Base-by-base conservation (phyloP, 2,113 vertebrate genomes). In the Typhlomys cinereus region DNA sequence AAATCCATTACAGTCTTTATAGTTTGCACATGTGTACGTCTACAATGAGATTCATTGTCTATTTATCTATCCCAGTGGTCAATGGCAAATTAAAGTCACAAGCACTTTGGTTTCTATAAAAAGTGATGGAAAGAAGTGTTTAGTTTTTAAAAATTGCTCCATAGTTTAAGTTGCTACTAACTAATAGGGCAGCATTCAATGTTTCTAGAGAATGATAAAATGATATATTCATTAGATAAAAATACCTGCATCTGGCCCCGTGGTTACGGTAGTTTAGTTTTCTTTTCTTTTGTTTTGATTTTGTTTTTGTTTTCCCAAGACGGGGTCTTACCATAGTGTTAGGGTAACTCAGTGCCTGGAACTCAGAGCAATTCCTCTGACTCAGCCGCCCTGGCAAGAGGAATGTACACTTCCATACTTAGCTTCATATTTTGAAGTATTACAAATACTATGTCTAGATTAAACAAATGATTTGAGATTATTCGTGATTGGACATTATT, bases 1-100 rank as follows among this genome's bases (percentile, higher is more conserved):
- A 91, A 90, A 81, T 94, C 84, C 92, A 81, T 44, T n/a, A 48
- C n/a, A 96, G 92, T 69, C 41, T 95, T 81, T 92, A 93, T 59
- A 96, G 75, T 93, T 94, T 75, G n/a, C 57, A 89, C 29, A 64
- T 84, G 69, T 34, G 94, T 67, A 36, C 52, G n/a, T 76, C 91
- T 87, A 20, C 91, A 61, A 44, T 62, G 52, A 59, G 54, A 87
- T 69, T 90, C 73, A 64, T 54, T 54, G 44, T 48, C 48, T 57
- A 62, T 67, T 90, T 73, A 50, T 29, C n/a, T 73, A 50, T 29
- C n/a, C 31, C 44, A 66, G 36, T 15, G 36, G 36, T 48, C 88
- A 89, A 69, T 71, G n/a, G 23, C 36, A 36, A 94, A 15, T 46
- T n/a, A 48, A 69, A 69, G 4, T 74, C 64, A 69, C 39, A 21